Evolutionary conservation across 2,797 vertebrate species (phyloP).

Genomic region (Numenius phaeopus): DNA sequence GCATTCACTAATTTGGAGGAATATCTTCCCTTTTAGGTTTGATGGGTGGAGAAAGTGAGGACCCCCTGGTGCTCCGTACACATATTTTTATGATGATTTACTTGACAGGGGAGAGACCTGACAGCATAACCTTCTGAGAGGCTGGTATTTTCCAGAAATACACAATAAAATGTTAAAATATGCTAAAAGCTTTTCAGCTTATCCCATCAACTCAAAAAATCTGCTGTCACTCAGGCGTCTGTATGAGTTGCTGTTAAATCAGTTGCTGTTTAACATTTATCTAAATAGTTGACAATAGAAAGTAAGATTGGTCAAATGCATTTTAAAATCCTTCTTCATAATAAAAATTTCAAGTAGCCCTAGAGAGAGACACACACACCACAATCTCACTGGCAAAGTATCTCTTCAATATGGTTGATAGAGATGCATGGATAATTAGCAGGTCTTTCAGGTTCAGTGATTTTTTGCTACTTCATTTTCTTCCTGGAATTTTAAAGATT

Average conservation of each 20-base stretch:
- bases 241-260: background rate
- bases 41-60: background rate
- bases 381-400: background rate
- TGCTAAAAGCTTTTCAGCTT: background rate
- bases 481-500: background rate
- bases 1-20: background rate
- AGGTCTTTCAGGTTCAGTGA: background rate
- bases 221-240: background rate
- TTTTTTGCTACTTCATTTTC: background rate
- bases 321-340: background rate
- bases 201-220: background rate
- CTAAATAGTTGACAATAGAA: background rate
- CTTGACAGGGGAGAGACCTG: background rate
- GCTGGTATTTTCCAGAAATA: background rate
- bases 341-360: background rate
- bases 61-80: background rate
- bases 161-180: conserved; percentile 1
- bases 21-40: background rate
- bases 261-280: background rate
- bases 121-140: background rate
- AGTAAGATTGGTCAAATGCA: background rate
- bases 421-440: background rate
- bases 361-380: background rate
- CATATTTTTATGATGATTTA: background rate
- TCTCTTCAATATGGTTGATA: background rate